A percentile compares a stretch with the other conserved stretches of the same genome.
Evolutionary conservation across 2,888 invertebrate genomes (phyloP).

Genomic region (Synanthedon myopaeformis): DNA sequence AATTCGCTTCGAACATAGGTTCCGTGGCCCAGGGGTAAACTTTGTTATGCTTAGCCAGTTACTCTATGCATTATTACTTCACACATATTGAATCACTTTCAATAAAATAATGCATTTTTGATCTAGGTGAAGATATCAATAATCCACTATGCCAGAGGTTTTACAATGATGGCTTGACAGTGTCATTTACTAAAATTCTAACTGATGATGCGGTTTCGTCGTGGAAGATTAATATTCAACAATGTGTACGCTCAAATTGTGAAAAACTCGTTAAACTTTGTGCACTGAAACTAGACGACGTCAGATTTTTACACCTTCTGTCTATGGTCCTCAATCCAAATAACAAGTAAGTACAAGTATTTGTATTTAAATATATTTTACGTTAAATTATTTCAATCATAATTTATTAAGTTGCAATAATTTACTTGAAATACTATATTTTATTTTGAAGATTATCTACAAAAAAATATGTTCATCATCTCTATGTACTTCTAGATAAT

Average conservation of each 20-base stretch:
- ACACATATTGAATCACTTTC: too few species aligned
- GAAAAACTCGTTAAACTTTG: conserved; percentile 92
- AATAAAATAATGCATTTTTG: not conserved
- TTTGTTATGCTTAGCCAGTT: too few species aligned
- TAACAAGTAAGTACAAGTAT: conserved; percentile 79
- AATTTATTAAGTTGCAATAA: too few species aligned
- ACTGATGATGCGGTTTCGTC: conserved; percentile 98
- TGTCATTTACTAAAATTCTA: conserved; percentile 95
- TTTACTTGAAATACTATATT: too few species aligned
- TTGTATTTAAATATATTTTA: too few species aligned
- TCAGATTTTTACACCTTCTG: conserved; percentile 89
- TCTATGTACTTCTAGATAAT: too few species aligned
- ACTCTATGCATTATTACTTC: too few species aligned
- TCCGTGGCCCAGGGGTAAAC: too few species aligned
- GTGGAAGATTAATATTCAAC: conserved; percentile 97
- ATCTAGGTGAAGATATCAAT: conserved; percentile 83
- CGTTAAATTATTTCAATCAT: too few species aligned
- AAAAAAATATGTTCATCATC: too few species aligned
- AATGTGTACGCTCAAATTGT: conserved; percentile 94
- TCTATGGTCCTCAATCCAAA: conserved; percentile 95
- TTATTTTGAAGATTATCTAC: too few species aligned
- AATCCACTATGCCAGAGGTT: conserved; percentile 94
- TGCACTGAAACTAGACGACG: conserved; percentile 94
- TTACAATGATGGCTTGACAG: conserved; percentile 92
- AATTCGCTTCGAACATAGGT: too few species aligned